phyloP scores from a whole-genome alignment of 1,140 invertebrate species.

The Trichonephila inaurata region DNA sequence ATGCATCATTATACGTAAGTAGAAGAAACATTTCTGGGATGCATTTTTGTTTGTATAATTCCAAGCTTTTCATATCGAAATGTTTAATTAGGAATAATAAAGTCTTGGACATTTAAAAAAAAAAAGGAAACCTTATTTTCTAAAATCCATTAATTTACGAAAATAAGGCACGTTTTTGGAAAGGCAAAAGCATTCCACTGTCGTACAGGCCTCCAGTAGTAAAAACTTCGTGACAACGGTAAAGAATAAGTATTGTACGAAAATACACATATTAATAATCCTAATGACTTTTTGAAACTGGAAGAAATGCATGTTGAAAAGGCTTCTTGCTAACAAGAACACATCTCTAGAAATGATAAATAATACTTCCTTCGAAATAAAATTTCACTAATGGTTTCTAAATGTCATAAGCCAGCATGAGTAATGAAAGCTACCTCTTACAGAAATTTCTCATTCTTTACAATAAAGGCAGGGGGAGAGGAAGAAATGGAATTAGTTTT shows the following conservation, averaged over 20 bases:
- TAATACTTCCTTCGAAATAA: constrained; percentile 35
- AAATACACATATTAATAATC: constrained; percentile 44
- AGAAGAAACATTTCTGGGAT: too few species aligned
- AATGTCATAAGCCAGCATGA: constrained; percentile 44
- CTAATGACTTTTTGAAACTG: constrained; percentile 35
- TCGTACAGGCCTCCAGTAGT: background rate
- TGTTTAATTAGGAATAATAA: constrained; percentile 6
- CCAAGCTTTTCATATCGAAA: background rate
- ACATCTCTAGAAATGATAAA: constrained; percentile 46
- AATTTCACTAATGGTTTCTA: constrained; percentile 32
- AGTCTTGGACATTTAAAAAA: background rate
- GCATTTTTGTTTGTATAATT: background rate
- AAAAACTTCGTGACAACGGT: constrained; percentile 2
- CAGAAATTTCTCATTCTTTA: constrained; percentile 14
- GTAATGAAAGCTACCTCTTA: constrained; percentile 34
- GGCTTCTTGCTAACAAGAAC: constrained; percentile 36
- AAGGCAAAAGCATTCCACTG: background rate
- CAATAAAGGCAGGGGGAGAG: background rate
- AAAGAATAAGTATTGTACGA: constrained; percentile 8
- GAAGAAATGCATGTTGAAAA: constrained; percentile 32
- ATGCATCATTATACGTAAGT: too few species aligned
- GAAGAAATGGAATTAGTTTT: constrained; percentile 12
- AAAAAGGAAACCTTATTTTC: background rate
- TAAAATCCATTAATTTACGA: background rate
- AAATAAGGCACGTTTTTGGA: background rate